A percentile compares a stretch with the other conserved stretches of the same genome.
Evolutionary conservation across 2,797 vertebrate genomes (phyloP).

Genomic region (Fundulus diaphanus): DNA sequence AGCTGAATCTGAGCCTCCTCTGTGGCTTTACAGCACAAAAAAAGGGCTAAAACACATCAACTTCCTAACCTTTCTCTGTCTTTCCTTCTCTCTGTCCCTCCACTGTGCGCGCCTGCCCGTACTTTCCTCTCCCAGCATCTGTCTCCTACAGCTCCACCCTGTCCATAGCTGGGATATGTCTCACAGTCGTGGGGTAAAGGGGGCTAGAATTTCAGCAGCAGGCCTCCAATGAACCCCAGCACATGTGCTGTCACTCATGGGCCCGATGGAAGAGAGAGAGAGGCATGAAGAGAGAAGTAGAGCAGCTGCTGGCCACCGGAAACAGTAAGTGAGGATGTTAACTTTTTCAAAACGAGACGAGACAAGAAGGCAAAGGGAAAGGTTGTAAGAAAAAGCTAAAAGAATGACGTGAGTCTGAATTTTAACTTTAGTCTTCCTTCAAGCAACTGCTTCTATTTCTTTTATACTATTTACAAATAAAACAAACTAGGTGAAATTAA

Average conservation of each 20-base stretch:
- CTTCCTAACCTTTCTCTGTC: constrained; percentile 33
- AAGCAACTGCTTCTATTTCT: constrained; percentile 16
- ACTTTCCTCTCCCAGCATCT: constrained; percentile 55
- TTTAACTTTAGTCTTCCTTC: background rate
- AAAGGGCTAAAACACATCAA: constrained; percentile 48
- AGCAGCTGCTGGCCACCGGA: constrained; percentile 78
- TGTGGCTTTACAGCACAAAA: constrained; percentile 25
- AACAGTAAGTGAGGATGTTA: constrained; percentile 34
- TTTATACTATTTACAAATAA: background rate
- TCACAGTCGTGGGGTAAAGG: constrained; percentile 65
- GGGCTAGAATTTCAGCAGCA: constrained; percentile 76
- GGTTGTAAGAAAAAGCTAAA: background rate
- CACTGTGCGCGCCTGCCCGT: constrained; percentile 50
- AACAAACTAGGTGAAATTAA: background rate
- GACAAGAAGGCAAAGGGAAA: constrained; percentile 5
- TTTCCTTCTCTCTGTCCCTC: constrained; percentile 41
- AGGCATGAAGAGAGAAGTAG: constrained; percentile 53
- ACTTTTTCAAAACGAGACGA: constrained; percentile 25
- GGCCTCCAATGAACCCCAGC: constrained; percentile 76
- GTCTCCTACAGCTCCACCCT: constrained; percentile 74
- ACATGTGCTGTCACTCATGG: constrained; percentile 82
- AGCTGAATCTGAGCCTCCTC: constrained; percentile 26
- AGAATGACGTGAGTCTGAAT: background rate
- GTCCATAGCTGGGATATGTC: constrained; percentile 72
- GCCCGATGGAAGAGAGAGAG: constrained; percentile 36